Evolutionary conservation across 2,888 invertebrate genomes (phyloP), one percentile per base, ranked within the genome.

Genomic region (Chloroclystis v-ata): DNA sequence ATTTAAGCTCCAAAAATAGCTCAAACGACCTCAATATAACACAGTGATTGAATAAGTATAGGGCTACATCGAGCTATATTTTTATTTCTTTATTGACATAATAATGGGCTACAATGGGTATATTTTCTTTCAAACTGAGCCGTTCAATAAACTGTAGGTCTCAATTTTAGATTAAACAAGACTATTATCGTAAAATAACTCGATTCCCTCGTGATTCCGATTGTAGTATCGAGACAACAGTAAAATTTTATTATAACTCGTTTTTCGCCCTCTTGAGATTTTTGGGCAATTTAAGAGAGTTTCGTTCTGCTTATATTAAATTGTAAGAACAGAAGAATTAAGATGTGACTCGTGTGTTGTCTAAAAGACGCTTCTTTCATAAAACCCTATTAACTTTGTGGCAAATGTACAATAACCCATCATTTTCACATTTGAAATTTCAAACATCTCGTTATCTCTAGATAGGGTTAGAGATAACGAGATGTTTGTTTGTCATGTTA

Each of bases 161-260:
- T 45, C 35, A 38, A 42, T 45, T 45, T 10, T 30, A 39, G 13
- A 43, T 48, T 35, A 40, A 49, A 39, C 38, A 49, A 29, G 39
- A 14, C 25, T n/a, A 11, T 45, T 45, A 38, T 49, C 49, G 16
- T 49, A 42, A 45, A 49, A 49, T 42, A 24, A 33, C 42, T 9
- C n/a, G 29, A 40, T 12, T 41, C 37, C 37, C 45, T 33, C 16
- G 38, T 32, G 45, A 42, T 28, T 42, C 25, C 41, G 29, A 45
- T 42, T 24, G 28, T 32, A 37, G 37, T 42, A 26, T 32, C 37
- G 41, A 37, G 41, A 40, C 49, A 35, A 45, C 42, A 32, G 42
- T 49, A 32, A 42, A 24, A 42, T 45, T 49, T 49, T 45, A 49
- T 45, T 42, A 42, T 33, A 42, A 38, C 24, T 28, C 30, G 29